These are phyloP conservation scores for Emesis russula DNA, from an alignment of 2,888 invertebrate genomes.

Conservation along the genomic window DNA sequence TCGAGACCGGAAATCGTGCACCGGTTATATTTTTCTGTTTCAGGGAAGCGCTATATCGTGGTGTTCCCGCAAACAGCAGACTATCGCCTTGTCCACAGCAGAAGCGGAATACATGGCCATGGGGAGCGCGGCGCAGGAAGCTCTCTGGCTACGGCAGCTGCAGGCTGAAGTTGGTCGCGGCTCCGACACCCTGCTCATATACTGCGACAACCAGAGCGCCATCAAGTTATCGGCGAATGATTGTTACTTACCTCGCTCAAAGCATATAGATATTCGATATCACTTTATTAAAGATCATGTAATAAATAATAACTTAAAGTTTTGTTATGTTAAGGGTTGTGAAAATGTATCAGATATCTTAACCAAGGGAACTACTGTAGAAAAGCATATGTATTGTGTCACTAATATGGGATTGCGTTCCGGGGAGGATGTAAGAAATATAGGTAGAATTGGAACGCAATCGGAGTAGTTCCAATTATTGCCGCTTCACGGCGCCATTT, in stretches of 20 bases:
- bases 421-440: not conserved
- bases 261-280: slow-evolving; percentile 83
- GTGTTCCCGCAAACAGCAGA: slow-evolving; percentile 83
- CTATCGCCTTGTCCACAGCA: slow-evolving; percentile 85
- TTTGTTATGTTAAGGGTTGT: slow-evolving; percentile 71
- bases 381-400: slow-evolving; percentile 75
- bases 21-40: slow-evolving; percentile 80
- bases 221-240: slow-evolving; percentile 51
- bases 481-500: too few relatives aligned
- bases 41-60: slow-evolving; percentile 82
- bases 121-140: slow-evolving; percentile 80
- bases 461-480: too few relatives aligned
- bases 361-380: slow-evolving; percentile 60
- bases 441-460: too few relatives aligned
- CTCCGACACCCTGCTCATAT: too few relatives aligned
- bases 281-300: slow-evolving; percentile 80
- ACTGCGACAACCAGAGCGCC: too few relatives aligned
- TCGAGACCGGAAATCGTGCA: slow-evolving; percentile 73
- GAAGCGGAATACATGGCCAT: slow-evolving; percentile 87
- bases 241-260: slow-evolving; percentile 77
- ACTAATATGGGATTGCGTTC: slow-evolving; percentile 37
- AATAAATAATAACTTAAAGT: slow-evolving; percentile 50
- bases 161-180: slow-evolving; percentile 62
- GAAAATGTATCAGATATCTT: slow-evolving; percentile 74
- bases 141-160: slow-evolving; percentile 82